A percentile compares a stretch with the other conserved stretches of the same genome.
Evolutionary conservation across 2,888 invertebrate species (phyloP).

Genomic region (Eutolmus rufibarbis): DNA sequence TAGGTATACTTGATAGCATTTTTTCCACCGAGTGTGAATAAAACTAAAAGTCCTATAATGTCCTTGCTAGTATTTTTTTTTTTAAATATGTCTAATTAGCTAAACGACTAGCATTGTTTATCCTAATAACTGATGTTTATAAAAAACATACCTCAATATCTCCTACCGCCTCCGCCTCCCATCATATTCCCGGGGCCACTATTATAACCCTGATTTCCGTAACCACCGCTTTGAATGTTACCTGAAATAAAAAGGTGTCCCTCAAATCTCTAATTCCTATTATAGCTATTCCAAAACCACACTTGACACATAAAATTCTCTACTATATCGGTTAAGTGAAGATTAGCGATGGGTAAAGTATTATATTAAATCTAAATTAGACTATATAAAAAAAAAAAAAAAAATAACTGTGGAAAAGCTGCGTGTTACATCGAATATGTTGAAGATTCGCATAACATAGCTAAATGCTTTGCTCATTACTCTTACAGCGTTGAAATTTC

Average conservation of each 20-base stretch:
- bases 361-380: background rate
- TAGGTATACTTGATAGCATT: background rate
- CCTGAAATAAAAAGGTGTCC: slow-evolving; percentile 44
- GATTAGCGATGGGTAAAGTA: background rate
- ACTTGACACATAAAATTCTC: background rate
- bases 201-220: slow-evolving; percentile 48
- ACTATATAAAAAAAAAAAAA: background rate
- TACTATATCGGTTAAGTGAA: background rate
- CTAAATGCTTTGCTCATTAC: slow-evolving; percentile 58
- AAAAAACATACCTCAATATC: slow-evolving; percentile 48
- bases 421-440: slow-evolving; percentile 60
- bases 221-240: slow-evolving; percentile 49
- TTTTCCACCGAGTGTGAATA: slow-evolving; percentile 38
- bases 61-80: slow-evolving; percentile 12
- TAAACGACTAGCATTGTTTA: slow-evolving; percentile 20
- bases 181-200: slow-evolving; percentile 50
- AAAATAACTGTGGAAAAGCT: slow-evolving; percentile 57
- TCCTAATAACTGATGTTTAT: slow-evolving; percentile 12
- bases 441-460: slow-evolving; percentile 61
- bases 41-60: slow-evolving; percentile 29
- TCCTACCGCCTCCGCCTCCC: slow-evolving; percentile 49
- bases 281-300: slow-evolving; percentile 5
- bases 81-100: background rate
- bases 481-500: slow-evolving; percentile 56
- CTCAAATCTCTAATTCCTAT: slow-evolving; percentile 37